Evolutionary conservation across 2,113 vertebrate species (phyloP), one percentile per base, ranked within the genome.

Genomic region (Zingel zingel): DNA sequence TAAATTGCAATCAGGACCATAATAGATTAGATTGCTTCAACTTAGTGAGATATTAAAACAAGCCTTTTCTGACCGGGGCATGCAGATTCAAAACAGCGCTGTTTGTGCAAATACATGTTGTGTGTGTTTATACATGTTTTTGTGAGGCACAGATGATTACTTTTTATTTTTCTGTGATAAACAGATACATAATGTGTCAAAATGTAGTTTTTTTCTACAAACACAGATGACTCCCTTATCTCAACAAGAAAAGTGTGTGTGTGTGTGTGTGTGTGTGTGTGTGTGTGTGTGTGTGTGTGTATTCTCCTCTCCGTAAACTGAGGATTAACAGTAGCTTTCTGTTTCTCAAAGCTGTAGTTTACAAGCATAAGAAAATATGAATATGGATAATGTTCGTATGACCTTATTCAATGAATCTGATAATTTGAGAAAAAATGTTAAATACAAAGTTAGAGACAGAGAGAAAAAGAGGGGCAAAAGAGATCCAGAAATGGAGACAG

Each of bases 1-100:
- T 87, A 88, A 87, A 90, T 85, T 82, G 82, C 81, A 88, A 90
- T 92, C 86, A 85, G 79, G 58, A 8, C 45, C 80, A 47, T 84
- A 72, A 84, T 62, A 74, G 82, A 85, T 87, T 53, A 45, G 56
- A 89, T 43, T 61, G 81, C 51, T 81, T 69, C 67, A 79, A 25
- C 23, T 5, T 6, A 66, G 82, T 77, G 74, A 75, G 67, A 59
- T 68, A 70, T 80, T 82, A 81, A 81, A 79, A 81, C 68, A 73
- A 65, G 33, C 47, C 61, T 30, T 48, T 50, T 74, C 65, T 71
- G 79, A 81, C 56, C 6, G 0, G 51, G 36, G 27, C 13, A n/a
- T 39, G 62, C 39, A 3, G 25, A 82, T 69, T 64, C 43, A 75
- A 70, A 76, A 23, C 65, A 16, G 27, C 3, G 7, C 47, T 76